Base-by-base conservation (phyloP, 2,888 invertebrate species). In the Drosophila antonietae region DNA sequence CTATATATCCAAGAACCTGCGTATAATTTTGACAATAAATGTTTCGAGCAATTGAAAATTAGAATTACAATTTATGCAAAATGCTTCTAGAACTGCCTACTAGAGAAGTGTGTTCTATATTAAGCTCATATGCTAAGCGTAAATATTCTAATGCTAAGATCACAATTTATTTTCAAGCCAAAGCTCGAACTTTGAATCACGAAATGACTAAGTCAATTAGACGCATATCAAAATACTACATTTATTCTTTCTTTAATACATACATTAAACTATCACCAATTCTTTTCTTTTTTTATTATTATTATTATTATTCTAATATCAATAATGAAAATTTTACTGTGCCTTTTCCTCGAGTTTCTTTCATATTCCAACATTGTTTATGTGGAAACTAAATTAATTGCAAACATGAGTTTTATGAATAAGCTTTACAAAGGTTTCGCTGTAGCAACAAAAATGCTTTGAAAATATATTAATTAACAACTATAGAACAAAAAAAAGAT, bases 351-450 rank as follows among this genome's bases (percentile, higher is more conserved):
- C 72, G 68, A 43, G 20, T 73, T 73, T 46, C 60, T 71, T 81
- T 77, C 12, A 43, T 52, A 41, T 59, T 57, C 53, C 18, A 56
- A 37, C 10, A 43, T 3, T 49, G 52, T 35, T 18, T 52, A 56
- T 33, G 28, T 66, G 31, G n/a, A 23, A 68, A 49, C 31, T 55
- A 51, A 61, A 62, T 68, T 39, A 43, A 62, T 63, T 62, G 44
- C 51, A 53, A 39, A 65, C 41, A 49, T 63, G 60, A 41, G 56
- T 73, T 73, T 51, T 78, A 74, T 82, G 66, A 71, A 83, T 76
- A 81, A 85, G 84, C 83, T 90, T 89, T 83, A 89, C 82, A 81
- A 78, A 90, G 91, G 91, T 91, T 91, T 91, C 91, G 91, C 91
- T 87, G 76, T 72, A 81, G 75, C 66, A 69, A 82, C 47, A 73